phyloP scores from a whole-genome alignment of 1,140 invertebrate species.

The Leptinotarsa undecemlineata region DNA sequence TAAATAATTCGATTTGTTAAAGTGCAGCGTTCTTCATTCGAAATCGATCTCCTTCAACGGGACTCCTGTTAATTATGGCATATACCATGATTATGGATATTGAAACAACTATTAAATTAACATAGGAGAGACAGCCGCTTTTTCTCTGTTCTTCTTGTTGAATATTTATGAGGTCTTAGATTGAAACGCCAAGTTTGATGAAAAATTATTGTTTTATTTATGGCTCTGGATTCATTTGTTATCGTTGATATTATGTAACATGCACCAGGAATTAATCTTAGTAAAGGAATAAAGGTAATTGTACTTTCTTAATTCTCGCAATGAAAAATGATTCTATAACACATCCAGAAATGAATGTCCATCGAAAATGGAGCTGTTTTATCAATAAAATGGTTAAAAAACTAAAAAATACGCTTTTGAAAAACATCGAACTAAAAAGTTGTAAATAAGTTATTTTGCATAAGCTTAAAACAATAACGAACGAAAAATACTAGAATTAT shows the following conservation, averaged over 20 bases:
- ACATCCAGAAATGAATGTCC: too few relatives aligned
- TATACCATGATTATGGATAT: slow-evolving; percentile 1
- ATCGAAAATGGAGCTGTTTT: too few relatives aligned
- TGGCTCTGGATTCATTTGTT: neutral
- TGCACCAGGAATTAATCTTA: neutral
- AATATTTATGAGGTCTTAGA: neutral
- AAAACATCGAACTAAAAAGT: too few relatives aligned
- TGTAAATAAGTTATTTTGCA: too few relatives aligned
- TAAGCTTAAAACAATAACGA: too few relatives aligned
- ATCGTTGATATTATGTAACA: neutral
- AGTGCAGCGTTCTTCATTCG: neutral
- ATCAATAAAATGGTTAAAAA: too few relatives aligned
- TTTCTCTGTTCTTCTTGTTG: neutral
- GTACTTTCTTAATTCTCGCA: too few relatives aligned
- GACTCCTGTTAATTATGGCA: neutral
- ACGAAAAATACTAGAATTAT: too few relatives aligned
- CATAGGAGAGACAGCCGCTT: neutral
- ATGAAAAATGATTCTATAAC: too few relatives aligned
- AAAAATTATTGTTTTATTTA: slow-evolving; percentile 4
- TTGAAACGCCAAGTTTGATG: slow-evolving; percentile 4
- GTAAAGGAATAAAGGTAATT: too few relatives aligned
- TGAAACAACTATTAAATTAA: slow-evolving; percentile 4
- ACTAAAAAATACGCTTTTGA: too few relatives aligned
- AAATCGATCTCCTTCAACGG: too few relatives aligned
- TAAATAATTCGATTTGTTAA: neutral